Evolutionary conservation across 2,113 vertebrate genomes (phyloP).

Genomic region (Calyptomena viridis): DNA sequence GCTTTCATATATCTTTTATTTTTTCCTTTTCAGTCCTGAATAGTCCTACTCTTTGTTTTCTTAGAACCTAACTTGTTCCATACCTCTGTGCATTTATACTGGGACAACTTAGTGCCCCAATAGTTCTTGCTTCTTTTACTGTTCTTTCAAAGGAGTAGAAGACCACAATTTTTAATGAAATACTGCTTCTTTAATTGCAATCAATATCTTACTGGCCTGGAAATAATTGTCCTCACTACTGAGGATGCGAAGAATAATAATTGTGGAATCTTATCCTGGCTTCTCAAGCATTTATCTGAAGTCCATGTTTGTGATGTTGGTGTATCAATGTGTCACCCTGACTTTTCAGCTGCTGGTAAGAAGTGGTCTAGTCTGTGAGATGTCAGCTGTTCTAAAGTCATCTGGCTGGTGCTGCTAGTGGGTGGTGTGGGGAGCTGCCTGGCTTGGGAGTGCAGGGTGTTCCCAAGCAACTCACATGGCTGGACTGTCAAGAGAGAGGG

Average conservation of each 20-base stretch:
- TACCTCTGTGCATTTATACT: not conserved
- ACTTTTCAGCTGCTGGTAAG: not conserved
- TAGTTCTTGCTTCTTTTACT: not conserved
- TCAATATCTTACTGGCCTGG: not conserved
- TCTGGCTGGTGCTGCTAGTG: rapidly evolving
- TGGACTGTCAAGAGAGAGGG: not conserved
- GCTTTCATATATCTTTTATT: not conserved
- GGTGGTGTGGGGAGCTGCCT: rapidly evolving
- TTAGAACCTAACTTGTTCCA: not conserved
- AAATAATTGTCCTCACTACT: not conserved
- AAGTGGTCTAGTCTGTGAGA: not conserved
- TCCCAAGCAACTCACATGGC: rapidly evolving
- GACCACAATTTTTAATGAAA: not conserved
- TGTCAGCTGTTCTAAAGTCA: not conserved
- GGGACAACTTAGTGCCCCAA: not conserved
- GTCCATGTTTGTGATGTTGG: rapidly evolving
- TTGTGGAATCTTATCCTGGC: not conserved
- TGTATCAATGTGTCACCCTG: not conserved
- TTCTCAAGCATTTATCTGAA: not conserved
- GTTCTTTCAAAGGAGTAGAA: not conserved
- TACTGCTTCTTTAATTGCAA: not conserved
- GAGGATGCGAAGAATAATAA: not conserved
- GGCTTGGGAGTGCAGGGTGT: not conserved
- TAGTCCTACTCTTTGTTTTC: not conserved
- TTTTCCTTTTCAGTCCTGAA: not conserved